Evolutionary conservation across 2,888 invertebrate species (phyloP).

Genomic region (Polyploca ridens): DNA sequence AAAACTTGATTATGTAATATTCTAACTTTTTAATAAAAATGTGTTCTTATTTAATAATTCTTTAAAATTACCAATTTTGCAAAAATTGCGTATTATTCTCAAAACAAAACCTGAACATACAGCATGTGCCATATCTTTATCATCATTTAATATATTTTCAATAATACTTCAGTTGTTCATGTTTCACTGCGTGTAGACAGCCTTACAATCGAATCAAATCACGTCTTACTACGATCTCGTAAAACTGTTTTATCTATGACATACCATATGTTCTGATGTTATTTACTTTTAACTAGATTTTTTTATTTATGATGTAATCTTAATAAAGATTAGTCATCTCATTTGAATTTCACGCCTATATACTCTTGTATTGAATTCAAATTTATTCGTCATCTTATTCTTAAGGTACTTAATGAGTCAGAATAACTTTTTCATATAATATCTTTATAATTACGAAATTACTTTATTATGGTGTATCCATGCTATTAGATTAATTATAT

Average conservation of each 20-base stretch:
- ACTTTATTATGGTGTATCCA: neutral
- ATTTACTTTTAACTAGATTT: neutral
- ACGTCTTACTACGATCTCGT: slow-evolving; percentile 4
- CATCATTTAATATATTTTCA: neutral
- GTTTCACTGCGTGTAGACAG: neutral
- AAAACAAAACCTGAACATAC: too few species aligned
- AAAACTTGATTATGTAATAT: neutral
- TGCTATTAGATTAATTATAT: neutral
- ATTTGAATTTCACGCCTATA: neutral
- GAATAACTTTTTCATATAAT: neutral
- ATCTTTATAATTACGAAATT: neutral
- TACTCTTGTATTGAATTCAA: neutral
- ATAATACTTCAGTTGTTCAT: neutral
- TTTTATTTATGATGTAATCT: neutral
- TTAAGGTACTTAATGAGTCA: neutral
- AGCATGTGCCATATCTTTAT: too few species aligned
- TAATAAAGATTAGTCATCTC: slow-evolving; percentile 6
- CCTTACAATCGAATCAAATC: neutral
- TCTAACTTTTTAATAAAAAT: too few species aligned
- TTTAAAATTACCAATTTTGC: too few species aligned
- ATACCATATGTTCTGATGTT: neutral
- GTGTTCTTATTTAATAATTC: too few species aligned
- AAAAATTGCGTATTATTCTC: too few species aligned
- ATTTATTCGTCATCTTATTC: neutral
- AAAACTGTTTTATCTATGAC: neutral